phyloP scores from a whole-genome alignment of 92 coral and sea anemone genomes.

The Phenganax stokvisi region DNA sequence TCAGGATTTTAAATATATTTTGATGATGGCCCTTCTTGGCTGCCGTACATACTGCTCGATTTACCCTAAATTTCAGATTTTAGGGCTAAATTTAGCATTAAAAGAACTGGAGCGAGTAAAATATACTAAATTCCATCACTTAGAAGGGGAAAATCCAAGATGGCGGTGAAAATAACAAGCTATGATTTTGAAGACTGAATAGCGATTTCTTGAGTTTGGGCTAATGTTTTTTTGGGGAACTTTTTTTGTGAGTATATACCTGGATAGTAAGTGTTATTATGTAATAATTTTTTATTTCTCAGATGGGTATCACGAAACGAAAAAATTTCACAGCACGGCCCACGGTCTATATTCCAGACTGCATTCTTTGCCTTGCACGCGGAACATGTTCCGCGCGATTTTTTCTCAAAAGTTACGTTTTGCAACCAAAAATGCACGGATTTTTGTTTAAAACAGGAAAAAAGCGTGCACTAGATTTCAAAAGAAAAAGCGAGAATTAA shows the following conservation, averaged over 20 bases:
- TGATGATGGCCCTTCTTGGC: no score
- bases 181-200: not conserved
- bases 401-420: no score
- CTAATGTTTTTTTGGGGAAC: conserved; percentile 22
- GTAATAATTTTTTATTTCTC: not conserved
- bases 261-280: no score
- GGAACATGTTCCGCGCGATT: no score
- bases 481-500: no score
- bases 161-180: not conserved
- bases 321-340: not conserved
- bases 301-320: conserved; percentile 19
- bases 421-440: no score
- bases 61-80: not conserved
- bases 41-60: not conserved
- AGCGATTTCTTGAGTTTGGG: conserved; percentile 8
- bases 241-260: not conserved
- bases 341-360: no score
- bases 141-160: not conserved
- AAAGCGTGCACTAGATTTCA: no score
- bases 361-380: no score
- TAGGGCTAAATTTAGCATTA: not conserved
- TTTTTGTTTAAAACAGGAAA: no score
- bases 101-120: conserved; percentile 18
- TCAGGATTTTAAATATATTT: no score
- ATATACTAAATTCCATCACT: conserved; percentile 7